Conservation (phyloP, 2,113 vertebrate species). For the Rhagologus leucostigma region DNA sequence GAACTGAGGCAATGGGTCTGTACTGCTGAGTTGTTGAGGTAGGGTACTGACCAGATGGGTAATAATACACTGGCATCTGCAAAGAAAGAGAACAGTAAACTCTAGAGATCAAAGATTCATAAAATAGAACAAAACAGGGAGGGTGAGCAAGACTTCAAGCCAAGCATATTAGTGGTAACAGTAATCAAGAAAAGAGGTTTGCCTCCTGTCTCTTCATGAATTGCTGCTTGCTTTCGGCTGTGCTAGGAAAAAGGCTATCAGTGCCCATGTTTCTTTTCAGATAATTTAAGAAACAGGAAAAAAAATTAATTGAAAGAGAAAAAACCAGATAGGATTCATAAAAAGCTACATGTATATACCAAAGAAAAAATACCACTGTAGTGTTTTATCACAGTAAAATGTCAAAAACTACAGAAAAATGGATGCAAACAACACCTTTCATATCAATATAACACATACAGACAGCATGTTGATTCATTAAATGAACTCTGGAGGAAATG, state of each 20-base stretch:
- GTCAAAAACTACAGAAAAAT: not conserved
- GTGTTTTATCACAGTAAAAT: not conserved
- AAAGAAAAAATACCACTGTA: not conserved
- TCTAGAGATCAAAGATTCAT: not conserved
- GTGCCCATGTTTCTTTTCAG: not conserved
- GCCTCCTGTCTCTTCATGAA: not conserved
- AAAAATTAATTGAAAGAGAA: not conserved
- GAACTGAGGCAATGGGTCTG: constrained; percentile 81
- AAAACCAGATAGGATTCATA: not conserved
- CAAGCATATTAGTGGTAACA: not conserved
- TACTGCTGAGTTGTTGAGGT: constrained; percentile 88
- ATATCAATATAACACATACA: not conserved
- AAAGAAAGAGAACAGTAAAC: not conserved
- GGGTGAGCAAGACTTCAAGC: not conserved
- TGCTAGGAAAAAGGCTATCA: not conserved
- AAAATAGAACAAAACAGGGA: not conserved
- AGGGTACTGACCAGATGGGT: constrained; percentile 87
- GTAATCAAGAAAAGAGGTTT: not conserved
- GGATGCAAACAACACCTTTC: not conserved
- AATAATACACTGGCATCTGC: constrained; percentile 89
- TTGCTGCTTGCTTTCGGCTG: not conserved
- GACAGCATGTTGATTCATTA: not conserved
- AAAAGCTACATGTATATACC: not conserved
- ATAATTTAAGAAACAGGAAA: not conserved
- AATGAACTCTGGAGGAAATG: not conserved